phyloP scores from a whole-genome alignment of 2,113 vertebrate genomes.

The Patagioenas fasciata region DNA sequence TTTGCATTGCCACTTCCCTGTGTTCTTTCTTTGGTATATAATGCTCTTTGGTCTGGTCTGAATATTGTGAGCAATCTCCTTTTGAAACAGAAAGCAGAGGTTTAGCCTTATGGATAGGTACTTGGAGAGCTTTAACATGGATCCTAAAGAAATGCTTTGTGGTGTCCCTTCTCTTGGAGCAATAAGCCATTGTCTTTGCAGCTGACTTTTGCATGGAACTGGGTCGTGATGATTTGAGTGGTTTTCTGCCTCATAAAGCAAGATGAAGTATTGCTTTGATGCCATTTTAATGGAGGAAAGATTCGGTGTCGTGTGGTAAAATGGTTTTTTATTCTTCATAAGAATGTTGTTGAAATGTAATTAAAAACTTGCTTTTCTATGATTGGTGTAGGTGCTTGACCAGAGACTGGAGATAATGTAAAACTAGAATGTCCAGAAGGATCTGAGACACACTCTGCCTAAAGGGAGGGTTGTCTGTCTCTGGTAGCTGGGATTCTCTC shows the following conservation, averaged over 20 bases:
- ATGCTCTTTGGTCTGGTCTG: not conserved
- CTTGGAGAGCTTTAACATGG: not conserved
- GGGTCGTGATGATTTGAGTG: not conserved
- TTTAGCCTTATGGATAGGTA: not conserved
- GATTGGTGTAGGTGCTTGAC: not conserved
- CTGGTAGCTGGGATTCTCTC: not conserved
- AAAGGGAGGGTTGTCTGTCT: not conserved
- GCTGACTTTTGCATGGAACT: not conserved
- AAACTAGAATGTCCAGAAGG: not conserved
- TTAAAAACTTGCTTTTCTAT: not conserved
- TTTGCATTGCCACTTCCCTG: not conserved
- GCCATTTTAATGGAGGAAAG: not conserved
- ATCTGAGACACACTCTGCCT: not conserved
- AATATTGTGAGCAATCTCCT: not conserved
- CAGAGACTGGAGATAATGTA: not conserved
- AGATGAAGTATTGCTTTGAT: not conserved
- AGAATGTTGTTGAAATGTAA: not conserved
- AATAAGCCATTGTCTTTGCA: not conserved
- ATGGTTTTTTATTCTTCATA: not conserved
- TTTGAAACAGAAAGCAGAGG: rapidly evolving
- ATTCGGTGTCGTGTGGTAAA: not conserved
- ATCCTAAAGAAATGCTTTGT: not conserved
- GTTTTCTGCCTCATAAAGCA: not conserved
- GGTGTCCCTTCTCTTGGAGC: not conserved
- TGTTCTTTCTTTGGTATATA: not conserved